Evolutionary conservation across 30 jellyfish, hydroid and myxozoan genomes (phyloP).

Genomic region (Chironex yamaguchii): DNA sequence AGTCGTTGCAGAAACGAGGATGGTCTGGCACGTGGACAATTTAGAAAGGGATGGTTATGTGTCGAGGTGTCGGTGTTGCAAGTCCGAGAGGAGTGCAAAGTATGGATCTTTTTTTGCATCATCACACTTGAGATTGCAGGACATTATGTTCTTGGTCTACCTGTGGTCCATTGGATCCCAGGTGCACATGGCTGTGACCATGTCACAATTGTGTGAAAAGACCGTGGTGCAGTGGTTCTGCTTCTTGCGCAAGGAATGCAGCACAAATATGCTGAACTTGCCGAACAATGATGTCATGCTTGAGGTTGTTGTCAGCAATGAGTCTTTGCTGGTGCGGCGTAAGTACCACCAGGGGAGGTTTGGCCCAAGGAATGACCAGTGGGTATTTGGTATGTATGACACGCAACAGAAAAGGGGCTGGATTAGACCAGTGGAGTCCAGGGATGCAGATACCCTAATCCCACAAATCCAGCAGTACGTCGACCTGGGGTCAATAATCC

Average conservation of each 20-base stretch:
- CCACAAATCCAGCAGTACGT: slow-evolving; percentile 1
- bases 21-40: too few species aligned
- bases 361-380: slow-evolving; percentile 2
- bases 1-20: too few species aligned
- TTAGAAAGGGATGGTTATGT: too few species aligned
- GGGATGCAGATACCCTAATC: slow-evolving; percentile 17
- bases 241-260: too few species aligned
- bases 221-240: too few species aligned
- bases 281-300: too few species aligned
- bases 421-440: background rate
- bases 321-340: slow-evolving; percentile 14
- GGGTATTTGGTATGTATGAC: slow-evolving; percentile 63
- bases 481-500: slow-evolving; percentile 17
- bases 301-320: slow-evolving; percentile 34
- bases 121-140: slow-evolving; percentile 37
- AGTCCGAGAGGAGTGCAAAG: too few species aligned
- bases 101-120: slow-evolving; percentile 13
- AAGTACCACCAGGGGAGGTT: slow-evolving; percentile 25
- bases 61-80: too few species aligned
- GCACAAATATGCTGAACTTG: too few species aligned
- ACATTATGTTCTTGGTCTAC: slow-evolving; percentile 1
- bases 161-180: slow-evolving; percentile 39
- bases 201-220: too few species aligned
- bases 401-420: slow-evolving; percentile 14
- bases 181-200: too few species aligned